phyloP scores from a whole-genome alignment of 2,888 invertebrate genomes.

The Himalopsyche kuldschensis region DNA sequence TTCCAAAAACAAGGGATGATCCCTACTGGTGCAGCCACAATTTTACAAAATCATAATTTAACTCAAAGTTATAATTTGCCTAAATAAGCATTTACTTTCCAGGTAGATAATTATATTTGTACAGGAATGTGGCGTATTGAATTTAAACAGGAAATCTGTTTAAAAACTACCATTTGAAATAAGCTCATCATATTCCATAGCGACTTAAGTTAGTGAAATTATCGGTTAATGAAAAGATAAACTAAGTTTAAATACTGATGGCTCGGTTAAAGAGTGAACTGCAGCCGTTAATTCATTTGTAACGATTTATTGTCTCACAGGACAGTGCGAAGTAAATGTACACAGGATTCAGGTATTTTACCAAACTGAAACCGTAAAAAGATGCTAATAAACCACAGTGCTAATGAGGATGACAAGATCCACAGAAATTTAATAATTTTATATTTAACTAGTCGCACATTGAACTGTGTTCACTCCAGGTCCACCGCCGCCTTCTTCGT shows the following conservation, averaged over 20 bases:
- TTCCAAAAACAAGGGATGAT: not conserved
- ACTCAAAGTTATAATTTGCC: not conserved
- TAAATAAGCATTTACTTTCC: not conserved
- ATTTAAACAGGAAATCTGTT: not conserved
- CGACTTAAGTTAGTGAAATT: not conserved
- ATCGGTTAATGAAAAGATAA: not conserved
- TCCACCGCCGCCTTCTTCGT: slow-evolving; percentile 76
- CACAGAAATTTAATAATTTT: slow-evolving; percentile 6
- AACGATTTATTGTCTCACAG: not conserved
- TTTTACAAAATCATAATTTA: not conserved
- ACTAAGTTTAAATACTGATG: not conserved
- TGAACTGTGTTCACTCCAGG: slow-evolving; percentile 74
- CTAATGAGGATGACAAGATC: not conserved
- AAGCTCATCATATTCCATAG: not conserved
- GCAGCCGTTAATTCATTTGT: not conserved
- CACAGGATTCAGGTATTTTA: not conserved
- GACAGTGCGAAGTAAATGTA: not conserved
- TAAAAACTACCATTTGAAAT: not conserved
- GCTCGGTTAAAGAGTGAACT: not conserved
- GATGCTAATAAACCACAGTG: not conserved
- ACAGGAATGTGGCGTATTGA: not conserved
- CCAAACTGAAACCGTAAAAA: not conserved
- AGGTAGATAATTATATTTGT: not conserved
- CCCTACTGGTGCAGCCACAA: not conserved
- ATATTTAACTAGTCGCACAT: slow-evolving; percentile 74